Evolutionary conservation across 2,888 invertebrate species (phyloP), one percentile per base, ranked within the genome.

Genomic region (Amblyjoppa fuscipennis): DNA sequence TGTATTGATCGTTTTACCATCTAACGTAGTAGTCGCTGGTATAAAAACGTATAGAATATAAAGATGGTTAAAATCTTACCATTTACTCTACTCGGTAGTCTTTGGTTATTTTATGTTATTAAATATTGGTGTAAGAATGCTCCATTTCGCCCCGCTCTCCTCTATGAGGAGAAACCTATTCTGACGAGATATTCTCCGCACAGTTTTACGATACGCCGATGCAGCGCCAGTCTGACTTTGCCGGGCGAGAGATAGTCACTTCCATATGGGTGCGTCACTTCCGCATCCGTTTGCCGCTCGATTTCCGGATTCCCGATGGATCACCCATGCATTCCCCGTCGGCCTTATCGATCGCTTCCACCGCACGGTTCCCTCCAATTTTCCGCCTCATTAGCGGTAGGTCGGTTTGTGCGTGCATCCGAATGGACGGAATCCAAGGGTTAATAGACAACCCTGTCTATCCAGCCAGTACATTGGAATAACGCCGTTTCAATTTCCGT

Each of bases 261-360:
- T 86, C 78, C 84, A 85, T 73, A 80, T 89, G 88, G 92, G 92
- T 87, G 90, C 90, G 92, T 90, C 91, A 84, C 88, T 89, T 92
- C 92, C 92, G 91, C 83, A 91, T 91, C 91, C 92, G 91, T 88
- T 91, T 90, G 90, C 89, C 87, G 83, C 78, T 87, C 89, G 88
- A 92, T 91, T 93, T 92, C 91, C 92, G 91, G 89, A 91, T 91
- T 90, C 89, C 59, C 34, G 59, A 64, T 78, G 71, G 61, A 71
- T 51, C 70, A 59, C 28, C 59, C 61, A 64, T 68, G 69, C 61
- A 66, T 20, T 20, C 73, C 81, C 34, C 85, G 69, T 61, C 61
- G 69, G 25, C 53, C 59, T 66, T 56, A 64, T 53, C 68, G 16
- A 38, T 56, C 71, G 56, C 11, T 59, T 9, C 70, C 9, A 45